phyloP scores from a whole-genome alignment of 2,113 vertebrate species.

The Serinus canaria region DNA sequence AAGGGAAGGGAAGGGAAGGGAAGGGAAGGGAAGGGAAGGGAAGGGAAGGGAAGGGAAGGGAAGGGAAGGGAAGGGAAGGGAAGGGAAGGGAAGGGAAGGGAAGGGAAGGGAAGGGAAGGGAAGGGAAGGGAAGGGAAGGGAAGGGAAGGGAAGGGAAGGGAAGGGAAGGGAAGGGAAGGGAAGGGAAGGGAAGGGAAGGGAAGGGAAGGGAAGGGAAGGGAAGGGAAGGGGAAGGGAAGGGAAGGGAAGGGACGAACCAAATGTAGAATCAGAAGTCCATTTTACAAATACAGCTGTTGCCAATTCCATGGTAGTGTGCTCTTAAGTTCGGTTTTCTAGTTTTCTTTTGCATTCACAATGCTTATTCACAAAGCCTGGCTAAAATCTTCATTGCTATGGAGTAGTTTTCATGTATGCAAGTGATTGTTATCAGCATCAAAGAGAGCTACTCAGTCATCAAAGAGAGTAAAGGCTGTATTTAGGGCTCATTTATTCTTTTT shows the following conservation, averaged over 20 bases:
- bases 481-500: not conserved
- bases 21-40: too few relatives aligned
- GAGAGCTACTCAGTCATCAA: not conserved
- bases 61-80: not conserved
- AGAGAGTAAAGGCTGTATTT: not conserved
- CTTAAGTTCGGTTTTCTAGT: not conserved
- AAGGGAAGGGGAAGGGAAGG: too few relatives aligned
- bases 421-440: not conserved
- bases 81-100: too few relatives aligned
- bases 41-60: too few relatives aligned
- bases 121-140: not conserved
- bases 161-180: too few relatives aligned
- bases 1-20: too few relatives aligned
- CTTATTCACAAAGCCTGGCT: not conserved
- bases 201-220: not conserved
- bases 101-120: not conserved
- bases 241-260: not conserved
- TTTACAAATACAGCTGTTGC: not conserved
- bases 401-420: not conserved
- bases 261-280: fast-evolving
- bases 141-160: not conserved
- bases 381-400: not conserved
- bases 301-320: not conserved
- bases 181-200: not conserved
- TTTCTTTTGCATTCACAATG: not conserved